Evolutionary conservation across 2,797 vertebrate genomes (phyloP).

Genomic region (Helostoma temminkii): DNA sequence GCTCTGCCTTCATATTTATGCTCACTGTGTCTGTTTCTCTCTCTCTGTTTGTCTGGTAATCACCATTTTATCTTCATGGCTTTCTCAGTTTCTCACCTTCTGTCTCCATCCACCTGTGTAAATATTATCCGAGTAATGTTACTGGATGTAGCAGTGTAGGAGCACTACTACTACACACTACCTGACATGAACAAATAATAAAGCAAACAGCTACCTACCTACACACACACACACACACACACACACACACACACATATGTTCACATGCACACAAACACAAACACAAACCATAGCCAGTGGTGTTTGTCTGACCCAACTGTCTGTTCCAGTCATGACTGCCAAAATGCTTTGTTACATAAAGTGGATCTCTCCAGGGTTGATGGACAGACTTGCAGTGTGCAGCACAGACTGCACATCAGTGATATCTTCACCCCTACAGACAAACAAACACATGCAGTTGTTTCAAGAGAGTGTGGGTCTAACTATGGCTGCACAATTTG

Average conservation of each 20-base stretch:
- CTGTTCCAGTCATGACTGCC: conserved; percentile 71
- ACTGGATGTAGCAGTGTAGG: conserved; percentile 9
- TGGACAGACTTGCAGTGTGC: conserved; percentile 56
- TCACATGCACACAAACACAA: conserved; percentile 19
- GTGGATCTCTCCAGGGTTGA: conserved; percentile 62
- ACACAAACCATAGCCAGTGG: conserved; percentile 45
- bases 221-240: conserved; percentile 2
- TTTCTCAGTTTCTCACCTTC: conserved; percentile 5
- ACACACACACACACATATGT: neutral
- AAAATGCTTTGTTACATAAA: conserved; percentile 72
- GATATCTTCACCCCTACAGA: conserved; percentile 50
- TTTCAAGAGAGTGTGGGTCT: conserved; percentile 22
- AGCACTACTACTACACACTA: conserved; percentile 23
- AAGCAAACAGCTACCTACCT: conserved; percentile 12
- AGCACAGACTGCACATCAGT: conserved; percentile 50
- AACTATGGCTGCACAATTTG: too few relatives aligned
- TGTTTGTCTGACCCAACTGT: conserved; percentile 66
- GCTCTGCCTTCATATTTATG: conserved; percentile 21
- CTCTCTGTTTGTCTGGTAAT: conserved; percentile 31
- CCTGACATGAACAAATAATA: conserved; percentile 23
- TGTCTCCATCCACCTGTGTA: conserved; percentile 14
- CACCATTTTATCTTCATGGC: conserved; percentile 6
- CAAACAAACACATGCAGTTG: conserved; percentile 36
- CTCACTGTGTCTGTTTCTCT: conserved; percentile 9
- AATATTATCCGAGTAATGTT: conserved; percentile 44